These are phyloP conservation scores for Ganaspis sp. DNA, from an alignment of 1,140 invertebrate species.

Conservation along the genomic window DNA sequence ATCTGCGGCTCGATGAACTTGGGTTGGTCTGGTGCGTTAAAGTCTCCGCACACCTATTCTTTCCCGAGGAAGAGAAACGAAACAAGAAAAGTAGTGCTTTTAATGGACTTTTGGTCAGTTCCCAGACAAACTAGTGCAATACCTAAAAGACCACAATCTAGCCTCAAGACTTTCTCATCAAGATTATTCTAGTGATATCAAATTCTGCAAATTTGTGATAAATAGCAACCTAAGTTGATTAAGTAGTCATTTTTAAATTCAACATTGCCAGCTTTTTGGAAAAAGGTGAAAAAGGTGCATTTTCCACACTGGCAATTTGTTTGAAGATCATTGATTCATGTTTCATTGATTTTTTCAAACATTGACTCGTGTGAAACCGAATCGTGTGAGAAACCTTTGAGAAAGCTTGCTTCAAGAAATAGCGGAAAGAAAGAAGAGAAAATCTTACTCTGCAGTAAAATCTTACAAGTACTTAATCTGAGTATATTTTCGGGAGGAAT, in stretches of 20 bases:
- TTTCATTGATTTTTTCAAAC: too few relatives aligned
- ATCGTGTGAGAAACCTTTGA: too few relatives aligned
- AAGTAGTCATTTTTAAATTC: background rate
- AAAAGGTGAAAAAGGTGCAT: background rate
- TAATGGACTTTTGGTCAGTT: slow-evolving; percentile 16
- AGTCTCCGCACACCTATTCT: slow-evolving; percentile 16
- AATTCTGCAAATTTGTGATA: slow-evolving; percentile 26
- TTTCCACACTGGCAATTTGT: too few relatives aligned
- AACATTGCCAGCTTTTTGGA: background rate
- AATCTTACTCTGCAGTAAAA: too few relatives aligned
- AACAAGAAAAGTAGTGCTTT: background rate
- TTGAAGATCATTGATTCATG: too few relatives aligned
- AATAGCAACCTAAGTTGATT: slow-evolving; percentile 25
- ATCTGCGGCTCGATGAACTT: slow-evolving; percentile 25
- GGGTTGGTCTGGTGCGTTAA: slow-evolving; percentile 15
- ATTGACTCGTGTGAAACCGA: too few relatives aligned
- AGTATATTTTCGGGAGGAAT: background rate
- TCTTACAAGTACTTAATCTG: background rate
- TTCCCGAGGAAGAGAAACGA: background rate
- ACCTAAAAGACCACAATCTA: background rate
- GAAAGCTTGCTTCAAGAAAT: too few relatives aligned
- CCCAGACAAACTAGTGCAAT: background rate
- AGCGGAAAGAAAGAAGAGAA: too few relatives aligned
- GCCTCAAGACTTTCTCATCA: background rate
- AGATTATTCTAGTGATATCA: slow-evolving; percentile 15